Evolutionary conservation across 2,113 vertebrate genomes (phyloP).

Genomic region (Setophaga petechia): DNA sequence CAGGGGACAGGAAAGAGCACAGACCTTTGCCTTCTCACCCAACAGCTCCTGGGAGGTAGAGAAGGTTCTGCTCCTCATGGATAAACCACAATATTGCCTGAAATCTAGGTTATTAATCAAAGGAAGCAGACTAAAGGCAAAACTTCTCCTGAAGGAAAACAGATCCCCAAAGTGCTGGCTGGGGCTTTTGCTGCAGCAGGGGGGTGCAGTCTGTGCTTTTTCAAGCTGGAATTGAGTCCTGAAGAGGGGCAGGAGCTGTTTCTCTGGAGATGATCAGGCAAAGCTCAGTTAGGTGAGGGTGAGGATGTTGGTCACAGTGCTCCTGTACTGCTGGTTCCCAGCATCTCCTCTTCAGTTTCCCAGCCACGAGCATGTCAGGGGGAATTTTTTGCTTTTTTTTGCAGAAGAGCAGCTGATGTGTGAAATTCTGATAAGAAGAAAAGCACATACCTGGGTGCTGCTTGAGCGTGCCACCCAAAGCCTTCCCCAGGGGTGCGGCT

Average conservation of each 20-base stretch:
- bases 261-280: background rate
- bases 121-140: background rate
- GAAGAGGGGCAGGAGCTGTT: background rate
- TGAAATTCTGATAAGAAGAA: constrained; percentile 24
- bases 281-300: background rate
- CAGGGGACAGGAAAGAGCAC: background rate
- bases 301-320: background rate
- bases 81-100: background rate
- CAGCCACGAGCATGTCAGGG: background rate
- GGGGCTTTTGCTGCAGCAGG: background rate
- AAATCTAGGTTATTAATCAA: background rate
- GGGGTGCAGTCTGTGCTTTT: background rate
- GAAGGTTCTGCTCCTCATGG: background rate
- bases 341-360: background rate
- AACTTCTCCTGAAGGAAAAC: background rate
- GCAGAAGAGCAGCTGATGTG: background rate
- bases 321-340: background rate
- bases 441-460: constrained; percentile 35
- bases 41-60: background rate
- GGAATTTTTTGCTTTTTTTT: background rate
- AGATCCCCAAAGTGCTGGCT: background rate
- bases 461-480: background rate
- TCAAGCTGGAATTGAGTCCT: background rate
- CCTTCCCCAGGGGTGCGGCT: background rate
- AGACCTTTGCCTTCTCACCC: background rate